phyloP scores from a whole-genome alignment of 2,797 vertebrate species.

The Meriones psammophilus region DNA sequence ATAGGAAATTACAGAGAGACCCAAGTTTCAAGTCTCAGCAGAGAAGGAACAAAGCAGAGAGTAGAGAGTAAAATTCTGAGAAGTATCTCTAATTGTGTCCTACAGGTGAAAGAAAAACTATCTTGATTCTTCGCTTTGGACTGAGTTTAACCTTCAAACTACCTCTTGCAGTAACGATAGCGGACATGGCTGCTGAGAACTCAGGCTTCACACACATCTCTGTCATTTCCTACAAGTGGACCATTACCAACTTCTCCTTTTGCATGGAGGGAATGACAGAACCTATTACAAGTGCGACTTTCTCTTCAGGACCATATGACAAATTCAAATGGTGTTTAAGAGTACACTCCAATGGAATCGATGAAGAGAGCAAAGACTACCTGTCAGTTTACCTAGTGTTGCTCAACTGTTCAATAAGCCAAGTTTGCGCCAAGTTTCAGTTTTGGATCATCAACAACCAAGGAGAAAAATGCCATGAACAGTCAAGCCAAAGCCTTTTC shows the following conservation, averaged over 20 bases:
- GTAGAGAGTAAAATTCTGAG: not conserved
- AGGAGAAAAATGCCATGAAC: too few relatives aligned
- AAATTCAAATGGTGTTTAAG: not conserved
- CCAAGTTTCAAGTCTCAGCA: too few relatives aligned
- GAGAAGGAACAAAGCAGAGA: too few relatives aligned
- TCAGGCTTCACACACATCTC: not conserved
- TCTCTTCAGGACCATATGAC: not conserved
- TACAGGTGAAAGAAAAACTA: not conserved
- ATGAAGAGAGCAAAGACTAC: not conserved
- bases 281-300: not conserved
- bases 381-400: not conserved
- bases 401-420: not conserved
- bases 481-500: too few relatives aligned
- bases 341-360: fast-evolving
- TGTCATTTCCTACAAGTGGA: not conserved
- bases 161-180: not conserved
- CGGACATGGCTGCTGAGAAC: fast-evolving
- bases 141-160: not conserved
- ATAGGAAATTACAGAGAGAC: too few relatives aligned
- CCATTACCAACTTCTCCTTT: not conserved
- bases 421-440: not conserved
- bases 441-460: not conserved
- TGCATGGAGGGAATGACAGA: not conserved
- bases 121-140: not conserved
- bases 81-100: not conserved